Percentiles rank a stretch among this genome's conserved stretches.
Conservation (phyloP, 2,797 vertebrate genomes). For the Lacerta bilineata region DNA sequence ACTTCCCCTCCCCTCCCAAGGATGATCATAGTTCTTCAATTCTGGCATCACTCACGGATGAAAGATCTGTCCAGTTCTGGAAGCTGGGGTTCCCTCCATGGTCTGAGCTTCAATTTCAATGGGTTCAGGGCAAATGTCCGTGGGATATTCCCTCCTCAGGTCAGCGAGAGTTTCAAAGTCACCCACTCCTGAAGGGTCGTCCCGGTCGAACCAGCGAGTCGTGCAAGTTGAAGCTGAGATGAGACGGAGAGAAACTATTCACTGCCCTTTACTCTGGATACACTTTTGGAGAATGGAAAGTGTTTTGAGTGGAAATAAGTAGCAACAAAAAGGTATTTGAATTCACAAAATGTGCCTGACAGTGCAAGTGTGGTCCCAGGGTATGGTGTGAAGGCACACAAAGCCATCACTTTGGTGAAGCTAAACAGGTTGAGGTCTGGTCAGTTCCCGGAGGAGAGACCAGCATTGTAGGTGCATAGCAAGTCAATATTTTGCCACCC, state of each 20-base stretch:
- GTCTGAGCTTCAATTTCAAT: constrained; percentile 69
- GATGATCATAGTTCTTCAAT: background rate
- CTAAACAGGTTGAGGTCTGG: too few species aligned
- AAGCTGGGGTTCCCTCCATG: constrained; percentile 44
- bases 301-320: too few species aligned
- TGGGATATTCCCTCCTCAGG: constrained; percentile 45
- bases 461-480: too few species aligned
- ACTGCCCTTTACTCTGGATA: background rate
- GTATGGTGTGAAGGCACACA: too few species aligned
- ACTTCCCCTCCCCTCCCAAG: background rate
- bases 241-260: background rate
- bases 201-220: constrained; percentile 68
- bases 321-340: too few species aligned
- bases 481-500: too few species aligned
- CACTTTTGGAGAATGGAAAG: too few species aligned
- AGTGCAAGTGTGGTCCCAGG: too few species aligned
- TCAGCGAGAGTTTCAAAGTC: constrained; percentile 66
- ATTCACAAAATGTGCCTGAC: too few species aligned
- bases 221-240: constrained; percentile 51
- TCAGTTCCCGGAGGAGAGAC: too few species aligned
- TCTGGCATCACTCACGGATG: background rate
- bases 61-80: constrained; percentile 31
- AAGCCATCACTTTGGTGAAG: too few species aligned
- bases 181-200: constrained; percentile 52
- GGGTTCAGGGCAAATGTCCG: constrained; percentile 58